Conservation (phyloP, 92 coral and sea anemone species). For the Porites divaricata region DNA sequence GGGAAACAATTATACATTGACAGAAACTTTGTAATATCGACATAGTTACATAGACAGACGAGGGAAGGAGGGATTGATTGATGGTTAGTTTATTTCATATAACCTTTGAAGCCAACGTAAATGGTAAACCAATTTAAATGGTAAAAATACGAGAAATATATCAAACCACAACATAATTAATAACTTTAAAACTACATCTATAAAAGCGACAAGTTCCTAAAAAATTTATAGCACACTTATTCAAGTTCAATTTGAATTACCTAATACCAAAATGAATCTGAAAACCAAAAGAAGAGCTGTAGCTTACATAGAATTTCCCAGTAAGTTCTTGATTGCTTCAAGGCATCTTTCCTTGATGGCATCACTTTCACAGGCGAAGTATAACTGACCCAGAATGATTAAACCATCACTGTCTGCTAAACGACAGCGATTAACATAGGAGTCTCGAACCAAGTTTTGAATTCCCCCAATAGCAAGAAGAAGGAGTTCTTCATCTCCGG, state of each 20-base stretch:
- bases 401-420: constrained; percentile 79
- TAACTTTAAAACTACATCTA: no score
- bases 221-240: no score
- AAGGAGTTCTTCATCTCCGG: constrained; percentile 74
- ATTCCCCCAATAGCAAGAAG: constrained; percentile 78
- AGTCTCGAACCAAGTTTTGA: constrained; percentile 75
- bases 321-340: constrained; percentile 81
- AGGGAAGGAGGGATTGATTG: no score
- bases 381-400: constrained; percentile 60
- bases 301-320: constrained; percentile 79
- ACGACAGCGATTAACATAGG: constrained; percentile 82
- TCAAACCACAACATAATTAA: no score
- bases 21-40: no score
- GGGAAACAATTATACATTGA: no score
- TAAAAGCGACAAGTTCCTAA: no score
- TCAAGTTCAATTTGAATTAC: not conserved
- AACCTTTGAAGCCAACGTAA: no score
- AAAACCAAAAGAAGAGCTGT: not conserved
- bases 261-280: not conserved
- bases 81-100: no score
- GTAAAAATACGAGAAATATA: no score
- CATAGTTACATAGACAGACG: no score
- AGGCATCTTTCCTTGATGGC: constrained; percentile 67
- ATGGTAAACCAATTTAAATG: no score
- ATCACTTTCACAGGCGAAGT: constrained; percentile 52